Base-by-base conservation (phyloP, 2,113 vertebrate genomes). In the Hippocampus zosterae region DNA sequence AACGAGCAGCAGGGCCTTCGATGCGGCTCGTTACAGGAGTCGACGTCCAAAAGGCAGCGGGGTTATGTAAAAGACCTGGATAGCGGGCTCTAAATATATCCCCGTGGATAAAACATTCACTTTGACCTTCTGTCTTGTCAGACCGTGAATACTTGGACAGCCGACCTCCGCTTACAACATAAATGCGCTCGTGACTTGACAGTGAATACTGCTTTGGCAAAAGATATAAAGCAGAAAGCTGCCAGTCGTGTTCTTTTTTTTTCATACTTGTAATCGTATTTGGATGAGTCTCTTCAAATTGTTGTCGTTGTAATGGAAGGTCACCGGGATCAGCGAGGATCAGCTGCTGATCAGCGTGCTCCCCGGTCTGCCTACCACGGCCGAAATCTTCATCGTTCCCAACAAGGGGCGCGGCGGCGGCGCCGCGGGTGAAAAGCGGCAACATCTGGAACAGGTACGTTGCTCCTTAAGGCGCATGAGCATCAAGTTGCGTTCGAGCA, bases 301-400 rank as follows among this genome's bases (percentile, higher is more conserved):
- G 8, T 60, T 69, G 29, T 69, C 87, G 41, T 88, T 71, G 87
- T 81, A 13, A 59, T 79, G 93, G 85, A 57, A 91, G 95, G 94
- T 91, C 72, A 95, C 95, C 0, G 92, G 90, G 53, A 90, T 96
- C 81, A 91, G 91, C 7, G 90, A 88, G 78, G 91, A 93, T 69
- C 93, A 95, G 16, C 87, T 96, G 77, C 84, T 97, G 88, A 93
- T 96, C 10, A 89, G 93, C 0, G 91, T 96, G 69, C 90, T 95
- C 7, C 93, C 94, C 0, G 95, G 94, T 59, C 84, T 96, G 19
- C 95, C 95, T 7, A 95, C 95, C 0, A 90, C 94, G 13, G 95
- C 95, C 0, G 95, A 97, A 65, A 88, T 96, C 81, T 96, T 95
- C 80, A 90, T 97, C 64, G 89, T 96, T 21, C 94, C 95, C 0